Conservation (phyloP, 2,888 invertebrate species). For the Philereme vetulata region DNA sequence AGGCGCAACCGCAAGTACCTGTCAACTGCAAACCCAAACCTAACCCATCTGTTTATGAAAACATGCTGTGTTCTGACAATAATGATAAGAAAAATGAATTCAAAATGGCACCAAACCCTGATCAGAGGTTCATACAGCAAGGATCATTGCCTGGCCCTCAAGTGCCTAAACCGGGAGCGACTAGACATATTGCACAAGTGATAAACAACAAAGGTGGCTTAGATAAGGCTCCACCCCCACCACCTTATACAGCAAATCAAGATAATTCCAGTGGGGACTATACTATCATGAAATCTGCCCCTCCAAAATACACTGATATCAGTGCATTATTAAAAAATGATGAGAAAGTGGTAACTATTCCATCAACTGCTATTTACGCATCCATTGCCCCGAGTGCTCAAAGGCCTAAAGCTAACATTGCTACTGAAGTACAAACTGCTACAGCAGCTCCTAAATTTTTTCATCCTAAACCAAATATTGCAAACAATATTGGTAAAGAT, state of each 20-base stretch:
- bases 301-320: conserved; percentile 77
- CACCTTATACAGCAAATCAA: conserved; percentile 62
- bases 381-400: conserved; percentile 82
- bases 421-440: conserved; percentile 81
- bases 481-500: conserved; percentile 79
- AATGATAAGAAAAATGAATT: conserved; percentile 72
- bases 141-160: conserved; percentile 74
- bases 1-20: conserved; percentile 93
- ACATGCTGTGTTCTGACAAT: conserved; percentile 72
- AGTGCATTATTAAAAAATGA: conserved; percentile 71
- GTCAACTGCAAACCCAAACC: conserved; percentile 76
- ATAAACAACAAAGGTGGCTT: conserved; percentile 76
- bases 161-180: conserved; percentile 66
- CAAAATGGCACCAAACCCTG: conserved; percentile 61
- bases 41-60: conserved; percentile 77
- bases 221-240: conserved; percentile 81
- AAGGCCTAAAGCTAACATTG: conserved; percentile 79
- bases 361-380: conserved; percentile 80
- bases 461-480: conserved; percentile 83
- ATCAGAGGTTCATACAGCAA: conserved; percentile 72
- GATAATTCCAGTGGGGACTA: conserved; percentile 73
- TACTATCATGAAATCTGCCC: conserved; percentile 78
- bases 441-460: conserved; percentile 83
- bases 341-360: conserved; percentile 74
- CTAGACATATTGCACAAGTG: conserved; percentile 59